Conservation (phyloP, 2,888 invertebrate genomes). For the Timema podura region DNA sequence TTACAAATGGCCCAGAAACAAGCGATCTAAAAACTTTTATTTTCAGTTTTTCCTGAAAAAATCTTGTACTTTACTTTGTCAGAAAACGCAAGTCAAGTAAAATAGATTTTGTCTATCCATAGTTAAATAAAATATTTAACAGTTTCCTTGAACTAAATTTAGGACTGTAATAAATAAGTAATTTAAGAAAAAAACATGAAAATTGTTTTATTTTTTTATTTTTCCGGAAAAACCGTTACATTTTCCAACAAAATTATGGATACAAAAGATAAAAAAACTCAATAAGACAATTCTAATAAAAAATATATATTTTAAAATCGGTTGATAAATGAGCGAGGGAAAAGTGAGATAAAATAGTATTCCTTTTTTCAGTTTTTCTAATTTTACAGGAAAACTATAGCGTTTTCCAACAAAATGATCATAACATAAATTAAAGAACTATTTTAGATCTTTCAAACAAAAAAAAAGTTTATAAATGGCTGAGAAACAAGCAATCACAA, state of each 20-base stretch:
- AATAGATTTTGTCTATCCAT: too few relatives aligned
- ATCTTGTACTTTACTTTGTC: too few relatives aligned
- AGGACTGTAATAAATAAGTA: background rate
- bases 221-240: background rate
- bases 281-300: background rate
- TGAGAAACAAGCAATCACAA: too few relatives aligned
- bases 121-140: background rate
- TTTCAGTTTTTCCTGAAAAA: background rate
- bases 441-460: too few relatives aligned
- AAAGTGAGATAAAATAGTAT: background rate
- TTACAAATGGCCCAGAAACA: too few relatives aligned
- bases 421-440: too few relatives aligned
- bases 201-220: background rate
- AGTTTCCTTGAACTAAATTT: background rate
- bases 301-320: background rate
- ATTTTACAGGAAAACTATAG: too few relatives aligned
- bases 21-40: background rate
- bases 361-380: too few relatives aligned
- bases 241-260: background rate
- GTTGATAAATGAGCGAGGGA: background rate
- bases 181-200: background rate
- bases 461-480: too few relatives aligned
- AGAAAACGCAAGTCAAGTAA: too few relatives aligned
- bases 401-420: too few relatives aligned
- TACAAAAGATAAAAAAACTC: background rate